Percentiles rank a stretch among this genome's conserved stretches.
These are phyloP conservation scores for Eilema griseolum DNA, from an alignment of 2,888 invertebrate genomes.

Conservation along the genomic window DNA sequence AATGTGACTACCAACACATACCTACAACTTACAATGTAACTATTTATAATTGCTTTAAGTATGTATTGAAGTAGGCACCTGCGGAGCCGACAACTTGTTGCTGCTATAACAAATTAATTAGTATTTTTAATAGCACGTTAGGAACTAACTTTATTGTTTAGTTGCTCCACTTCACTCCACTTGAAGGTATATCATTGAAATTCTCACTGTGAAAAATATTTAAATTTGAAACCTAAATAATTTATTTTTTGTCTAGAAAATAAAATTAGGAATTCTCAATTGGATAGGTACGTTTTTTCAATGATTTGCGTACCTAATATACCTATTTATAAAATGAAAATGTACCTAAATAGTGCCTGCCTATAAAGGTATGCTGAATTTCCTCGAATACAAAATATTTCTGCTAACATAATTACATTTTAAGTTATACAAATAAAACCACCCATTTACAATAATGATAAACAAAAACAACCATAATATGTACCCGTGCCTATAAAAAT, in stretches of 20 bases:
- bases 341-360: background rate
- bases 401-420: background rate
- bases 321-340: too few species aligned
- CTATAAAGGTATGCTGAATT: background rate
- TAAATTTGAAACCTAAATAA: too few species aligned
- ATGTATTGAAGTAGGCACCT: conserved; percentile 28
- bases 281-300: too few species aligned
- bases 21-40: conserved; percentile 6
- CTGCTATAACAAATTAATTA: conserved; percentile 21
- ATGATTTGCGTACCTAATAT: too few species aligned
- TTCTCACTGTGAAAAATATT: background rate
- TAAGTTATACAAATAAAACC: conserved; percentile 14
- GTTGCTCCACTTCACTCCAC: background rate
- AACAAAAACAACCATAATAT: conserved; percentile 37
- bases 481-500: conserved; percentile 45
- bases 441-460: conserved; percentile 23
- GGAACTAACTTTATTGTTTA: background rate
- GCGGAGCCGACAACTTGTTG: conserved; percentile 10
- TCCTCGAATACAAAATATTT: background rate
- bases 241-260: too few species aligned
- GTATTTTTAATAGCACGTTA: background rate
- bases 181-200: background rate
- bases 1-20: background rate
- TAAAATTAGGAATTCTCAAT: too few species aligned
- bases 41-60: conserved; percentile 2